Base-by-base conservation (phyloP, 2,888 invertebrate species). In the Xestia sexstrigata region DNA sequence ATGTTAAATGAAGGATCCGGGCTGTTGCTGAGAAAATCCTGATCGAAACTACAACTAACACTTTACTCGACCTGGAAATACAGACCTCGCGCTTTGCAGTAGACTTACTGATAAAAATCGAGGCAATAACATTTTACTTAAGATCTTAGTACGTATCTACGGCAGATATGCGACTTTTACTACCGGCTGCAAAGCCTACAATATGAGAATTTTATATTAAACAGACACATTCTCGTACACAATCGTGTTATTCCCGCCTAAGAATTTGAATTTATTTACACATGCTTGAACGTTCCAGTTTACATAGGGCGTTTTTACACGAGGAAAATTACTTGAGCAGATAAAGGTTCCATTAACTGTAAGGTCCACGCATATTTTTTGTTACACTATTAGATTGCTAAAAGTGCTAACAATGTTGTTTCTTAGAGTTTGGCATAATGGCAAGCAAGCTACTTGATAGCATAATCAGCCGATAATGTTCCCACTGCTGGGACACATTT, bases 131-230 rank as follows among this genome's bases (percentile, higher is more conserved):
- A n/a, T 52, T 55, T 52, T 23, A 23, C 23, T 23, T 52, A 23
- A 23, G 3, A 1, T 52, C n/a, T 55, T 55, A 55, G 11, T n/a
- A 55, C 15, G 26, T 55, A 58, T 15, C 26, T 15, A 58, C 26
- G n/a, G 6, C 13, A 13, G 13, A 30, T 5, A 47, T 20, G 23
- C 26, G 6, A 26, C 6, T n/a, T 70, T 63, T 45, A 55, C 42
- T 42, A 42, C 35, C 11, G 23, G 4, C 26, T 17, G 11, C 7
- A 23, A 55, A 55, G 17, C 17, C 9, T 49, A 1, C 30, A 47
- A 49, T 66, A 26, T 66, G 20, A 67, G 39, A 30, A 35, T 71
- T 55, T 74, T n/a, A 71, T 72, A 47, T 60, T 11, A 60, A 23
- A 60, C 17, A 39, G 39, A 26, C 15, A 47, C 6, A 49, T 60